Percentiles rank a stretch among this genome's conserved stretches.
Conservation (phyloP, 2,888 invertebrate genomes). For the Lepidocyrtinus sp. region DNA sequence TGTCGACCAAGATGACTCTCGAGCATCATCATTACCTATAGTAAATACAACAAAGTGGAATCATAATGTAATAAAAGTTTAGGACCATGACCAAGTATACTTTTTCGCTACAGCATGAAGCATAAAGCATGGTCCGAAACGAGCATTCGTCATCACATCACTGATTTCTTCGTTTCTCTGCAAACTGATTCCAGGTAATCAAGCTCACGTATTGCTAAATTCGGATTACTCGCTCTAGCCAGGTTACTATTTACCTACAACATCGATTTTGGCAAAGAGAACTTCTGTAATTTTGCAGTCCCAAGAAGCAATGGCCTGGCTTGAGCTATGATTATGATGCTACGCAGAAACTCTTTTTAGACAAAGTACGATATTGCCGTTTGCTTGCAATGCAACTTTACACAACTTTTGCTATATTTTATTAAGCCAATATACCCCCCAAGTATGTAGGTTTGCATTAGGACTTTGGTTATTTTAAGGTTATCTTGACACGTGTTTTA, state of each 20-base stretch:
- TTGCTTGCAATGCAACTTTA: neutral
- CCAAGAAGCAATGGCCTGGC: neutral
- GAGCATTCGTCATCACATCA: slow-evolving; percentile 49
- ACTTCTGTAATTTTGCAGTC: neutral
- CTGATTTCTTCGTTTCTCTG: slow-evolving; percentile 1
- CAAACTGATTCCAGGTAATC: slow-evolving; percentile 48
- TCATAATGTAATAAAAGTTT: neutral
- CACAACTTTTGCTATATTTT: neutral
- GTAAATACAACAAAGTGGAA: neutral
- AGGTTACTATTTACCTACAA: slow-evolving; percentile 33
- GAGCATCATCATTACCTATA: neutral
- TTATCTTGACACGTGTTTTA: neutral
- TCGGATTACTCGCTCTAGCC: slow-evolving; percentile 51
- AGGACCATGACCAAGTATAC: neutral
- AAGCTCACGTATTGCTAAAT: slow-evolving; percentile 51
- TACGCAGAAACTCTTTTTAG: too few relatives aligned
- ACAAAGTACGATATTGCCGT: too few relatives aligned
- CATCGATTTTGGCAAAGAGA: slow-evolving; percentile 16
- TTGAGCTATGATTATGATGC: too few relatives aligned
- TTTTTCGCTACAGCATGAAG: neutral
- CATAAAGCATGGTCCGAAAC: slow-evolving; percentile 7
- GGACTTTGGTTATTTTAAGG: neutral
- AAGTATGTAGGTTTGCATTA: too few relatives aligned
- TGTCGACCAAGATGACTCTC: neutral
- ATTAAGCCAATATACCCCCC: neutral